phyloP scores from a whole-genome alignment of 2,888 invertebrate species.

The Andricus curvator region DNA sequence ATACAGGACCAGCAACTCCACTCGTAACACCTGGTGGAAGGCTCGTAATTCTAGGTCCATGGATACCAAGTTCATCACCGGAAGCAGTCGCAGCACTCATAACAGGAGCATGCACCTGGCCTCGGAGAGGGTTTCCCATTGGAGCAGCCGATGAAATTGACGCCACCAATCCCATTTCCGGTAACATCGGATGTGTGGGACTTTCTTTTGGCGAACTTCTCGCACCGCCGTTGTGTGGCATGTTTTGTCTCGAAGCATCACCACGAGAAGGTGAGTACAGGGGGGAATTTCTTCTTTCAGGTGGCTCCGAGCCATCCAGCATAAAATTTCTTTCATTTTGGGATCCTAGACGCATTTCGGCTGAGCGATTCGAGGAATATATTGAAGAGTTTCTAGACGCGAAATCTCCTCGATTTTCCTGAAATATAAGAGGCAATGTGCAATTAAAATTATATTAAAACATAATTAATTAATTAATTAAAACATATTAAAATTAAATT shows the following conservation, averaged over 20 bases:
- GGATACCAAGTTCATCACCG: conserved; percentile 63
- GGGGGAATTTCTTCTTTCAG: conserved; percentile 61
- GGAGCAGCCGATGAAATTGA: conserved; percentile 43
- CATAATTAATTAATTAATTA: too few species aligned
- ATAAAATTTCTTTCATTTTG: conserved; percentile 63
- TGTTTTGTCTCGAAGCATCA: conserved; percentile 53
- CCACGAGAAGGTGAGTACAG: conserved; percentile 60
- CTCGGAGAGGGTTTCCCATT: conserved; percentile 68
- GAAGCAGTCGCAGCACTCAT: conserved; percentile 68
- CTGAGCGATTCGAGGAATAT: conserved; percentile 67
- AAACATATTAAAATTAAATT: too few species aligned
- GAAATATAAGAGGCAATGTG: conserved; percentile 47
- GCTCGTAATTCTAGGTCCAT: conserved; percentile 73
- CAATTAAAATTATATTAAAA: too few species aligned
- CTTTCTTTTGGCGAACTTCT: conserved; percentile 79
- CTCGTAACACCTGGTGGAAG: conserved; percentile 75
- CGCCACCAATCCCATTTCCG: conserved; percentile 22
- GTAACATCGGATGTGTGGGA: conserved; percentile 60
- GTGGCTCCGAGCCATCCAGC: conserved; percentile 54
- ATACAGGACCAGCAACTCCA: conserved; percentile 73
- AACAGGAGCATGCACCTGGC: conserved; percentile 75
- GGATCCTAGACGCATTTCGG: conserved; percentile 60
- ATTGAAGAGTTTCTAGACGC: conserved; percentile 66
- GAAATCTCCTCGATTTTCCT: conserved; percentile 64
- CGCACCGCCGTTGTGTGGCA: conserved; percentile 78